Percentiles rank a stretch among this genome's conserved stretches.
phyloP scores from a whole-genome alignment of 2,797 vertebrate genomes.

The Enteromius unitaeniatus region DNA sequence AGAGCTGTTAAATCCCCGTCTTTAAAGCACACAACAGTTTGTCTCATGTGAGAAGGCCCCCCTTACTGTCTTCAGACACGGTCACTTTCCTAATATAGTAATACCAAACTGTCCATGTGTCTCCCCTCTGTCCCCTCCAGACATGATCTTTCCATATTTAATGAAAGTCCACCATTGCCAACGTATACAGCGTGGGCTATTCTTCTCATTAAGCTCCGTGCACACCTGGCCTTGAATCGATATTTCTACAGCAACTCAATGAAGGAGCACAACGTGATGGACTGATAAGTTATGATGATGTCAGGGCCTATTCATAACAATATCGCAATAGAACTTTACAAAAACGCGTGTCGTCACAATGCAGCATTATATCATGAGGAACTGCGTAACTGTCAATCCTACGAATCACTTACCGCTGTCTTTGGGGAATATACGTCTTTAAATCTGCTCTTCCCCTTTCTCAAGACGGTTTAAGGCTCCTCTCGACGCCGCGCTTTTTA shows the following conservation, averaged over 20 bases:
- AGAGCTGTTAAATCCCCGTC: not conserved
- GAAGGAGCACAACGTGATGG: slow-evolving; percentile 47
- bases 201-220: slow-evolving; percentile 38
- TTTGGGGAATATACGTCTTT: slow-evolving; percentile 27
- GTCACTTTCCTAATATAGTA: slow-evolving; percentile 85
- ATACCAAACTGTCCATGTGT: slow-evolving; percentile 73
- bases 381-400: slow-evolving; percentile 7
- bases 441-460: slow-evolving; percentile 56
- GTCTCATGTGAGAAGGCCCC: slow-evolving; percentile 25
- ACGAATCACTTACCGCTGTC: slow-evolving; percentile 38
- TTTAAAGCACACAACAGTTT: slow-evolving; percentile 17
- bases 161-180: slow-evolving; percentile 7
- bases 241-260: not conserved
- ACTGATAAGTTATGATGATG: slow-evolving; percentile 28
- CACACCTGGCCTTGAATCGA: slow-evolving; percentile 45
- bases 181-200: not conserved
- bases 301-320: slow-evolving; percentile 5
- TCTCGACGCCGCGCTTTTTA: slow-evolving; percentile 10
- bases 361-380: slow-evolving; percentile 31
- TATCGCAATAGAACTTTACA: slow-evolving; percentile 11
- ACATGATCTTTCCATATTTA: not conserved
- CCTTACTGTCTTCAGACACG: slow-evolving; percentile 66
- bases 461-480: slow-evolving; percentile 48
- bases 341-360: slow-evolving; percentile 39
- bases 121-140: slow-evolving; percentile 23